Evolutionary conservation across 2,113 vertebrate species (phyloP), one percentile per base, ranked within the genome.

Genomic region (Hypocryptadius cinnamomeus): DNA sequence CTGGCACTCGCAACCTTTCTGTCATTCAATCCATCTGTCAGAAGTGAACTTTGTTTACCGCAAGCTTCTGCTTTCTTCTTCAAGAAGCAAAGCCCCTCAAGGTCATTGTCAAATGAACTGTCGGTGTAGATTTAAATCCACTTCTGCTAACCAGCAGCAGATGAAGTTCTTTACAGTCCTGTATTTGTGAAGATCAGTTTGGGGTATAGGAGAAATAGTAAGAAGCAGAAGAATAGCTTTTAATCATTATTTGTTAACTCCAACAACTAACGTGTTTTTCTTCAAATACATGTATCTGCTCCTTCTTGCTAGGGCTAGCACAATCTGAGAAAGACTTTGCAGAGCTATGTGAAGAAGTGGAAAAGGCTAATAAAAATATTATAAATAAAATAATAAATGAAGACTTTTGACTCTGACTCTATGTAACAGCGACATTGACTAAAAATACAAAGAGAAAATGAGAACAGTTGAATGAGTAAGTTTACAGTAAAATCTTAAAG

Each of bases 21-120:
- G 99, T 99, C 99, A 99, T 99, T 99, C 99, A 99, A 99, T 99
- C 99, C 99, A 99, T 99, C 99, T 99, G 99, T 99, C 99, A 98
- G 98, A 99, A 99, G 99, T 99, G 99, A 99, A 99, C 99, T 99
- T 99, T 99, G 99, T 99, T 99, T 99, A 99, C 99, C 98, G 98
- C 98, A 98, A 98, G 99, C 97, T 99, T 99, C 98, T 99, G 98
- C 98, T 99, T 98, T 99, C 98, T 99, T 99, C 98, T 98, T 99
- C 98, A 99, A 99, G 99, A 99, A 99, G 98, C 98, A 97, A 98
- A 98, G 98, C 98, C 98, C 98, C 98, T 99, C 98, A 98, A 99
- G 98, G 98, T 98, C 98, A 98, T 97, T 98, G 97, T 98, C 98
- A 98, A 98, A 97, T 98, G 98, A 98, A 98, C 98, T 97, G 98